Evolutionary conservation across 2,888 invertebrate species (phyloP).

Genomic region (Hermodice carunculata): DNA sequence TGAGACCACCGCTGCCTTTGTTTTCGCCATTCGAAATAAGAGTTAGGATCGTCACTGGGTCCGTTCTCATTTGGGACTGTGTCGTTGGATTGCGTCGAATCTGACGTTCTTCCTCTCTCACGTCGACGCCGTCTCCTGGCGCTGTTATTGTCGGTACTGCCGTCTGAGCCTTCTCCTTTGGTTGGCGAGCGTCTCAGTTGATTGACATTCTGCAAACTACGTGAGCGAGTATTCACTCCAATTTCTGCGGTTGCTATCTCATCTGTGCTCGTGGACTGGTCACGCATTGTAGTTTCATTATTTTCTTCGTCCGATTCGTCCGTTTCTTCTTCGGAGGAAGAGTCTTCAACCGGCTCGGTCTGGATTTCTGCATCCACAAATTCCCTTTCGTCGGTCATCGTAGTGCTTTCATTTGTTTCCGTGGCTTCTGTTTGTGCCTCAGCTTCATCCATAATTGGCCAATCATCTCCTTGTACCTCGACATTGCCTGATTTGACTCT

Average conservation of each 20-base stretch:
- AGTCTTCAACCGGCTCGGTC: background rate
- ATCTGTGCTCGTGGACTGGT: constrained; percentile 37
- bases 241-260: constrained; percentile 55
- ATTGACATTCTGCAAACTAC: constrained; percentile 47
- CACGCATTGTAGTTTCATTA: constrained; percentile 28
- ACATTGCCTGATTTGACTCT: constrained; percentile 8
- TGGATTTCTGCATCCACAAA: constrained; percentile 34
- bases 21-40: no score
- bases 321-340: background rate
- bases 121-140: constrained; percentile 31
- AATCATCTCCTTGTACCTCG: background rate
- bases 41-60: no score
- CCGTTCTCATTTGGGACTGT: no score
- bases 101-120: no score
- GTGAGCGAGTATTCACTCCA: constrained; percentile 52
- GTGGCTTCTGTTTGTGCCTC: constrained; percentile 25
- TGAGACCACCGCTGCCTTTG: no score
- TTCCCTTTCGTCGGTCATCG: constrained; percentile 44
- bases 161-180: constrained; percentile 7
- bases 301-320: constrained; percentile 11
- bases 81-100: no score
- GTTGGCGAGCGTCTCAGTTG: background rate
- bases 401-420: constrained; percentile 35
- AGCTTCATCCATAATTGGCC: no score
- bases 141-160: constrained; percentile 23